These are phyloP conservation scores for Xiphias gladius DNA, from an alignment of 2,113 vertebrate genomes.

Conservation along the genomic window DNA sequence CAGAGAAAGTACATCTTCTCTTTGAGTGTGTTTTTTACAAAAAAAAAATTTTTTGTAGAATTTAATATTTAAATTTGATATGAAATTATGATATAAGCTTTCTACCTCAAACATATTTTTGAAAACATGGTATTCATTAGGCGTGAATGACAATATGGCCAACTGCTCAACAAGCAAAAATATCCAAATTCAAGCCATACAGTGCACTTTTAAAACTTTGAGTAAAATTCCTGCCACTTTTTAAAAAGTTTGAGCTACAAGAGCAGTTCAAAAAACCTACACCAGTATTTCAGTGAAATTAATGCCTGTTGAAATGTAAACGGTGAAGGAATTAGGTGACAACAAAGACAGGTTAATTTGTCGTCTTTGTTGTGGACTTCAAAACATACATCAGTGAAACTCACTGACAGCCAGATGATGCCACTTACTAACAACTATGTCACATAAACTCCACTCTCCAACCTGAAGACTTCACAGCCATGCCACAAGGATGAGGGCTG, in stretches of 20 bases:
- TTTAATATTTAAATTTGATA: not conserved
- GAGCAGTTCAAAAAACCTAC: not conserved
- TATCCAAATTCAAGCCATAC: not conserved
- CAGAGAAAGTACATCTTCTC: not conserved
- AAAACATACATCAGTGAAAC: conserved; percentile 22
- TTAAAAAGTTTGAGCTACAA: conserved; percentile 7
- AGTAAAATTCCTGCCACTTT: not conserved
- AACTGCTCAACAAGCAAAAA: not conserved
- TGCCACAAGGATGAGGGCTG: not conserved
- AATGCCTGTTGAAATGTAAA: conserved; percentile 5
- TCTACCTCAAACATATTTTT: not conserved
- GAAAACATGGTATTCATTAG: not conserved
- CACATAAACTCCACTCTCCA: not conserved
- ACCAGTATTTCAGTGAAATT: conserved; percentile 9
- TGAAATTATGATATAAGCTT: not conserved
- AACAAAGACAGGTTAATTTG: not conserved
- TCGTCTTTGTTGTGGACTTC: conserved; percentile 15
- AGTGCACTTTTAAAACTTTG: not conserved
- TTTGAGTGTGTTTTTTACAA: conserved; percentile 12
- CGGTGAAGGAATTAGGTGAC: conserved; percentile 11
- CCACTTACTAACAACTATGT: conserved; percentile 7
- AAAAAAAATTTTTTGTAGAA: not conserved
- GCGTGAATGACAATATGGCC: not conserved
- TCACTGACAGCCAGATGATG: conserved; percentile 16
- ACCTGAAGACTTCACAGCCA: conserved; percentile 6